Percentiles rank a stretch among this genome's conserved stretches.
These are phyloP conservation scores for Alces alces DNA, from an alignment of 2,113 vertebrate genomes.

Conservation along the genomic window DNA sequence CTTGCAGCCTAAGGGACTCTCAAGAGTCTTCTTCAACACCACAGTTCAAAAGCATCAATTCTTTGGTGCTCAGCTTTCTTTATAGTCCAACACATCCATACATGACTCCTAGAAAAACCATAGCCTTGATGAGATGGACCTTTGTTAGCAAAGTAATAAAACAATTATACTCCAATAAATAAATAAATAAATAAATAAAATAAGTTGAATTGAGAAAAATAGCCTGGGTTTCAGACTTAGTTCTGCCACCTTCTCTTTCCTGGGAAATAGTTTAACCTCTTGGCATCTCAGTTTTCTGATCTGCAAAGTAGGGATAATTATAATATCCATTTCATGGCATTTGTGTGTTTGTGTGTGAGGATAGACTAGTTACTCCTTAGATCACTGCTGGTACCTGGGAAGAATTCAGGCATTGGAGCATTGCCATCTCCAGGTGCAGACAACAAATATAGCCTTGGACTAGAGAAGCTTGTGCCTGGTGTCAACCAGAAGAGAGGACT, in stretches of 20 bases:
- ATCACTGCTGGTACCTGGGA: background rate
- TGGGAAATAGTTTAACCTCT: background rate
- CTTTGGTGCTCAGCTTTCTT: background rate
- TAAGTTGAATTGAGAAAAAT: background rate
- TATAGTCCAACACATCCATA: background rate
- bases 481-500: background rate
- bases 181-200: background rate
- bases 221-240: background rate
- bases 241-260: background rate
- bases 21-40: background rate
- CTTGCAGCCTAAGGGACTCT: background rate
- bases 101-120: background rate
- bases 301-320: background rate
- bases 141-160: background rate
- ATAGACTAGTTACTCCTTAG: background rate
- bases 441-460: background rate
- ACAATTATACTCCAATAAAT: background rate
- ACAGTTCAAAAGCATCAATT: background rate
- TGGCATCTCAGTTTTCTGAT: background rate
- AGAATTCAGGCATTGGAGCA: background rate
- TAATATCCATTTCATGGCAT: background rate
- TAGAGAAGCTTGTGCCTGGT: background rate
- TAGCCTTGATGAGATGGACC: background rate
- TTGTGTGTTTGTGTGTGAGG: background rate
- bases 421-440: background rate